Evolutionary conservation across 2,797 vertebrate species (phyloP), one percentile per base, ranked within the genome.

Genomic region (Pseudochaenichthys georgianus): DNA sequence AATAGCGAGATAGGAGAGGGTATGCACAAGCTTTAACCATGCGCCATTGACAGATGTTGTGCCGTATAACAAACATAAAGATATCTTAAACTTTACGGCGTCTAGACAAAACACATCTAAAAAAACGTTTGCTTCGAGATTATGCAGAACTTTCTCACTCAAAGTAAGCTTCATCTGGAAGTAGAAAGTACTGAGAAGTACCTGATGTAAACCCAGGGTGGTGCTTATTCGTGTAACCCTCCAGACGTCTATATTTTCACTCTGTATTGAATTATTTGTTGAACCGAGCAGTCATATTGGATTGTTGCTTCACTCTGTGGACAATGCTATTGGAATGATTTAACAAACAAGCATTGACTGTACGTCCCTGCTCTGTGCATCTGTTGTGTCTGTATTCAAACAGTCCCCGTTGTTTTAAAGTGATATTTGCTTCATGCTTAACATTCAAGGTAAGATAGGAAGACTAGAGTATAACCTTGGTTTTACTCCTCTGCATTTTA

Each of bases 241-340:
- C 45, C 67, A 57, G 51, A 47, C 41, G 9, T 71, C 23, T 50
- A 1, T 69, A n/a, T 68, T 45, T 57, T 59, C 51, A 61, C 62
- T 13, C 52, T 28, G 48, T 61, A 52, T 34, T 68, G 63, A 72
- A 54, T 59, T 13, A 31, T 62, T 59, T 34, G 66, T 45, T 72
- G 70, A 21, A 46, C 10, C n/a, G 10, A 77, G 61, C 53, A 13
- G 62, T 64, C 73, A 28, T 28, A 28, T 69, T 31, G 71, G 65
- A 47, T 69, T 41, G 51, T 52, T 38, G 50, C 41, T 65, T 0
- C 52, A 8, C 78, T 70, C 74, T 9, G 71, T 57, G 70, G 84
- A 64, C 59, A 34, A 0, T 2, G 45, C 52, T 50, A 55, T 50
- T 84, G 62, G 78, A 64, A 70, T 82, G 84, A 83, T 85, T 88